phyloP scores from a whole-genome alignment of 2,888 invertebrate species.

The Lepas anatifera region DNA sequence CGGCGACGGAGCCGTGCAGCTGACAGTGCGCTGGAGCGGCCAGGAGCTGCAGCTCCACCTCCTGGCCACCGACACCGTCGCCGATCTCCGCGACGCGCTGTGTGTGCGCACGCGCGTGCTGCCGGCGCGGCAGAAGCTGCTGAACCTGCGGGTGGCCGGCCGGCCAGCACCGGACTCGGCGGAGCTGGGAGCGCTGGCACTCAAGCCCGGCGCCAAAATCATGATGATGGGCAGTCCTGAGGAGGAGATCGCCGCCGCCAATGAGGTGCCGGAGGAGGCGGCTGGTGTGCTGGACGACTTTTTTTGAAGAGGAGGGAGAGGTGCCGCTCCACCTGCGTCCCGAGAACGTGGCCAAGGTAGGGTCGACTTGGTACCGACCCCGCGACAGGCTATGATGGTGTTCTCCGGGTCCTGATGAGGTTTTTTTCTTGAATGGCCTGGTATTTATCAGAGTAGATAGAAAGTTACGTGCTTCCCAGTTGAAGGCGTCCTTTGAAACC shows the following conservation, averaged over 20 bases:
- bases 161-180: slow-evolving; percentile 23
- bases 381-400: no score
- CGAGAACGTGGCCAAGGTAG: slow-evolving; percentile 40
- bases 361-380: no score
- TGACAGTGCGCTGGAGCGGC: slow-evolving; percentile 86
- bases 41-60: slow-evolving; percentile 71
- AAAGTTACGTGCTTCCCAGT: no score
- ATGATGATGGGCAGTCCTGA: slow-evolving; percentile 97
- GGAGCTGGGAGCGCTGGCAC: slow-evolving; percentile 11
- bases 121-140: slow-evolving; percentile 82
- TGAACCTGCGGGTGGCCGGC: slow-evolving; percentile 90
- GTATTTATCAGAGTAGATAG: no score
- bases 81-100: slow-evolving; percentile 68
- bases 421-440: no score
- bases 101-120: slow-evolving; percentile 77
- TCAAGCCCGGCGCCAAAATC: slow-evolving; percentile 44
- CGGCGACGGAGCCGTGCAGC: neutral
- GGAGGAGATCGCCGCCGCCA: slow-evolving; percentile 74
- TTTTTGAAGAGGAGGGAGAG: slow-evolving; percentile 73
- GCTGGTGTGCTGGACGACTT: slow-evolving; percentile 84
- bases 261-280: slow-evolving; percentile 62
- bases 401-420: no score
- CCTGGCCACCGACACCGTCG: slow-evolving; percentile 60
- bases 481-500: no score
- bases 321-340: slow-evolving; percentile 52